Conservation (phyloP, 2,888 invertebrate species). For the Lumbricus terrestris region DNA sequence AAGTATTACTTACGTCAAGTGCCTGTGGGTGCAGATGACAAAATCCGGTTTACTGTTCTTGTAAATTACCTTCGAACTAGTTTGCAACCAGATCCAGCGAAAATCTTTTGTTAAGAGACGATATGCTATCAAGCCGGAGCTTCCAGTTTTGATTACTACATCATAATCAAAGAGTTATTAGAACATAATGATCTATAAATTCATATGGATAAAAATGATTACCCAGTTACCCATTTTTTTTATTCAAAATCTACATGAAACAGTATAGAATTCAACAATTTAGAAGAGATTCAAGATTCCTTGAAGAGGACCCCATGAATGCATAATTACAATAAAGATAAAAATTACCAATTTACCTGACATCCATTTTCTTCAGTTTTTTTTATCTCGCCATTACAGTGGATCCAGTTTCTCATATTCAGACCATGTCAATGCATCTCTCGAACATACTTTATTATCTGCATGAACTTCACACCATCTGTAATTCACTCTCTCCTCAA, state of each 20-base stretch:
- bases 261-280: not conserved
- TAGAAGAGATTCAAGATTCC: not conserved
- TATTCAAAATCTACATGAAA: not conserved
- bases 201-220: no score
- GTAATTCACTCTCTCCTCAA: no score
- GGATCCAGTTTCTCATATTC: no score
- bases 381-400: no score
- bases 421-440: no score
- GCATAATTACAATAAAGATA: not conserved
- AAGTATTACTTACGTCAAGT: constrained; percentile 81
- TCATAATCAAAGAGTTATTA: not conserved
- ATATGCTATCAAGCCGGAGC: constrained; percentile 98
- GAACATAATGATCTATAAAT: not conserved
- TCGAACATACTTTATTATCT: no score
- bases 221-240: not conserved
- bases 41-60: constrained; percentile 99
- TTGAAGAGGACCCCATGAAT: not conserved
- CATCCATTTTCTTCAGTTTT: no score
- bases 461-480: no score
- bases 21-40: constrained; percentile 96
- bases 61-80: constrained; percentile 91
- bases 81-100: constrained; percentile 97
- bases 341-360: no score
- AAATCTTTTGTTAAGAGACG: constrained; percentile 87
- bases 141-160: constrained; percentile 94